Percentiles rank a stretch among this genome's conserved stretches.
These are phyloP conservation scores for Heteractis magnifica DNA, from an alignment of 92 coral and sea anemone species.

Conservation along the genomic window DNA sequence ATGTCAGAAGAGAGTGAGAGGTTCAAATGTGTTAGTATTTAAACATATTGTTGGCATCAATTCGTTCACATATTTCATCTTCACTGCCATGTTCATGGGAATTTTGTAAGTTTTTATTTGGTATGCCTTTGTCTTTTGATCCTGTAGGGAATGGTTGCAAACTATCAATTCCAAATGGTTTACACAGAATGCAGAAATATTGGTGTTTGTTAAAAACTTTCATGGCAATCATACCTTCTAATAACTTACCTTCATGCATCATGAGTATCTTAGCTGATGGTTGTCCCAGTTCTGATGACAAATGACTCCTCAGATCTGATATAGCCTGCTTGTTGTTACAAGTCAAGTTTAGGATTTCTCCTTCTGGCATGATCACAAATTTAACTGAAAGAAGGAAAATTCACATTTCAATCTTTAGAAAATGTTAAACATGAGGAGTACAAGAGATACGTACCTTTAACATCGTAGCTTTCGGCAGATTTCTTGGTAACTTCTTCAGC, in stretches of 20 bases:
- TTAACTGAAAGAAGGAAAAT: constrained; percentile 51
- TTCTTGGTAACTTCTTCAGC: constrained; percentile 19
- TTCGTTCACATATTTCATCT: too few species aligned
- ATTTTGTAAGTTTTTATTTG: too few species aligned
- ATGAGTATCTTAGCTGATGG: constrained; percentile 64
- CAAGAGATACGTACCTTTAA: constrained; percentile 15
- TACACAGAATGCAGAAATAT: too few species aligned
- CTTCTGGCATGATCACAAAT: constrained; percentile 93
- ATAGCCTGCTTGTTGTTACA: constrained; percentile 69
- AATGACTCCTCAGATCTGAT: constrained; percentile 68
- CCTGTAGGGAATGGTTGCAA: too few species aligned
- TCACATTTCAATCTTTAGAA: neutral
- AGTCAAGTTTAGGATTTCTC: constrained; percentile 62
- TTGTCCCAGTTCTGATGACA: constrained; percentile 77
- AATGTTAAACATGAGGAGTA: neutral
- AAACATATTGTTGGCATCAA: too few species aligned
- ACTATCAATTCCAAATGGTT: too few species aligned
- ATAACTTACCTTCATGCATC: constrained; percentile 72
- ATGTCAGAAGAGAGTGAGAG: too few species aligned
- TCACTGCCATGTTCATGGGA: too few species aligned
- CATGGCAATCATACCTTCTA: neutral
- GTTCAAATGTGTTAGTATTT: too few species aligned
- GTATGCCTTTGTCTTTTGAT: too few species aligned
- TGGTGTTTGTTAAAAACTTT: too few species aligned
- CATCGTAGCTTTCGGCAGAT: constrained; percentile 23